These are phyloP conservation scores for Bellardia pandia DNA, from an alignment of 2,888 invertebrate species.

Conservation along the genomic window DNA sequence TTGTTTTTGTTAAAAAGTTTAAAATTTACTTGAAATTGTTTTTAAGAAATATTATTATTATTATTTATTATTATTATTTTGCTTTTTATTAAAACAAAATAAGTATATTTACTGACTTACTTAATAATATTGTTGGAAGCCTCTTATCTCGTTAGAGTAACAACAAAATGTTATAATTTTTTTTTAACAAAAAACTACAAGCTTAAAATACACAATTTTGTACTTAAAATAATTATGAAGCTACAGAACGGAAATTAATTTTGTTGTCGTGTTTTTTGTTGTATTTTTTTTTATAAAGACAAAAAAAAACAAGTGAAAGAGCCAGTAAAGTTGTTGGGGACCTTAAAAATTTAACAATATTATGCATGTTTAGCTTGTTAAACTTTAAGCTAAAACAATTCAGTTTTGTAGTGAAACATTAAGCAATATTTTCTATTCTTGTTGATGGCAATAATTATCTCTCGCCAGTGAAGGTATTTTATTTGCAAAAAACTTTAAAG, in stretches of 20 bases:
- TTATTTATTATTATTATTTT: not conserved
- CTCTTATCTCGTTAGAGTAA: constrained; percentile 34
- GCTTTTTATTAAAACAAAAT: not conserved
- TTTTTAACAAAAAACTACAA: constrained; percentile 20
- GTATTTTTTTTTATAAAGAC: not conserved
- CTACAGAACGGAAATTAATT: constrained; percentile 30
- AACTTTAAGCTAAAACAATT: too few relatives aligned
- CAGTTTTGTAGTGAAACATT: too few relatives aligned
- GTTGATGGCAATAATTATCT: too few relatives aligned
- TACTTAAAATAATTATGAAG: constrained; percentile 33
- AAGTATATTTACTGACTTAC: not conserved
- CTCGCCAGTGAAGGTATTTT: too few relatives aligned
- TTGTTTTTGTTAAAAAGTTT: not conserved
- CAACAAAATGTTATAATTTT: constrained; percentile 28
- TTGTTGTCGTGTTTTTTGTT: not conserved
- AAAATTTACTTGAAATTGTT: not conserved
- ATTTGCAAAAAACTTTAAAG: too few relatives aligned
- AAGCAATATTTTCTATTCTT: too few relatives aligned
- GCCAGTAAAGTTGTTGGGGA: not conserved
- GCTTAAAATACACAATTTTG: constrained; percentile 20
- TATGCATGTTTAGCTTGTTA: too few relatives aligned
- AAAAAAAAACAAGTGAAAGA: not conserved
- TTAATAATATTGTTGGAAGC: constrained; percentile 6
- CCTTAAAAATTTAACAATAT: too few relatives aligned
- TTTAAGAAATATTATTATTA: not conserved